phyloP scores from a whole-genome alignment of 2,888 invertebrate species.

The Fissipunctia ypsillon region DNA sequence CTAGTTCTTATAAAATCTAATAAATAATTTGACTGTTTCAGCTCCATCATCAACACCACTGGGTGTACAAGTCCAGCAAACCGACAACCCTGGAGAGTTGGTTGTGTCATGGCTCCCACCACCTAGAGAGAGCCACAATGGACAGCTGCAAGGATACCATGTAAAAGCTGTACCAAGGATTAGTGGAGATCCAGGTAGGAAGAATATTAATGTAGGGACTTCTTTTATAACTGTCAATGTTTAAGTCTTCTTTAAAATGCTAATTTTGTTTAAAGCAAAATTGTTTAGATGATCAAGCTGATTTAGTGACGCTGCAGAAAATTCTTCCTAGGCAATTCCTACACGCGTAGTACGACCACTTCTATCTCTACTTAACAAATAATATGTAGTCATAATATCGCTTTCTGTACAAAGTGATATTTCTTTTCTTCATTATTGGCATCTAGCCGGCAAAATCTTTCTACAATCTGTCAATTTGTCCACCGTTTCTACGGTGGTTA shows the following conservation, averaged over 20 bases:
- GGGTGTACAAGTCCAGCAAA: slow-evolving; percentile 85
- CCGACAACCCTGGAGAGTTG: slow-evolving; percentile 85
- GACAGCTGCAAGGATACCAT: slow-evolving; percentile 85
- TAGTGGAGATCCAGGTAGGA: slow-evolving; percentile 79
- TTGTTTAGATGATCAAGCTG: background rate
- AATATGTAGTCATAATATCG: background rate
- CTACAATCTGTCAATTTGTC: background rate
- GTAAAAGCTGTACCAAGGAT: slow-evolving; percentile 85
- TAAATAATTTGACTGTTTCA: slow-evolving; percentile 48
- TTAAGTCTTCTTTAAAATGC: background rate
- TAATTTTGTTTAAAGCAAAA: background rate
- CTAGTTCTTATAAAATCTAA: no score
- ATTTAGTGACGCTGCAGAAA: background rate
- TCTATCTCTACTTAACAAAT: background rate
- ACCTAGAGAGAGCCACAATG: slow-evolving; percentile 83
- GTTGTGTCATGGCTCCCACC: slow-evolving; percentile 85
- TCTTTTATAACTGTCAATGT: background rate
- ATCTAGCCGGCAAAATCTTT: background rate
- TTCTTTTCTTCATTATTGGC: background rate
- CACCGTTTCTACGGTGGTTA: no score
- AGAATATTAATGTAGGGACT: background rate
- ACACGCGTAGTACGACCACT: background rate
- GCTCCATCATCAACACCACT: slow-evolving; percentile 87
- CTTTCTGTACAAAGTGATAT: background rate
- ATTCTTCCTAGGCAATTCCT: background rate